Base-by-base conservation (phyloP, 2,888 invertebrate genomes). In the Agelastica alni region DNA sequence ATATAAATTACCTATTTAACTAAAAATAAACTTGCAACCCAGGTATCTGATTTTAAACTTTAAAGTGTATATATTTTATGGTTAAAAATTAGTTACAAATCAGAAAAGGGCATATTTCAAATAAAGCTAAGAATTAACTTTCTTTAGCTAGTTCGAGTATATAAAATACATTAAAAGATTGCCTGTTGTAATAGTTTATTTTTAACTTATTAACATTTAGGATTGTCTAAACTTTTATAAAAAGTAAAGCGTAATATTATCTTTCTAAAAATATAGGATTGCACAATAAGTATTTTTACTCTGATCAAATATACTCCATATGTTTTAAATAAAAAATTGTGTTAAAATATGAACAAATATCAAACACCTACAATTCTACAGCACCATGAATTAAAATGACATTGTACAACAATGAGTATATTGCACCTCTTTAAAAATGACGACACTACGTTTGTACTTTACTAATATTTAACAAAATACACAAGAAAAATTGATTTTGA, bases 401-500 rank as follows among this genome's bases (percentile, higher is more conserved):
- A 51, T 49, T 56, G 51, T 51, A 45, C 52, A 55, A 52, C 47
- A 56, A 54, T 48, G 45, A 49, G 49, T 58, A 55, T 46, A 56
- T 59, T 57, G 57, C 57, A 57, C 57, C 36, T 36, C 22, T 36
- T 42, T 39, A 17, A 7, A 14, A 34, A 14, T 18, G 37, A 39
- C 20, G 37, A 20, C 12, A 20, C 37, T 39, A 39, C n/a, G 34
- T 53, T 57, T 57, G 53, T 57, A 53, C 49, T 57, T 37, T 46
- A 52, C n/a, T n/a, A 53, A 37, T 47, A 34, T 36, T 14, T 10
- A n/a, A n/a, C n/a, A n/a, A n/a, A n/a, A 48, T 12, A 39, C 7
- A 39, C 12, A 39, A 20, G 4, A 39, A 39, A 12, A 4, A 39
- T 10, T 39, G 37, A 39, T 37, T 20, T 18, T 18, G 17, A 32